Conservation (phyloP, 2,888 invertebrate genomes). For the Rhorus exstirpatorius region DNA sequence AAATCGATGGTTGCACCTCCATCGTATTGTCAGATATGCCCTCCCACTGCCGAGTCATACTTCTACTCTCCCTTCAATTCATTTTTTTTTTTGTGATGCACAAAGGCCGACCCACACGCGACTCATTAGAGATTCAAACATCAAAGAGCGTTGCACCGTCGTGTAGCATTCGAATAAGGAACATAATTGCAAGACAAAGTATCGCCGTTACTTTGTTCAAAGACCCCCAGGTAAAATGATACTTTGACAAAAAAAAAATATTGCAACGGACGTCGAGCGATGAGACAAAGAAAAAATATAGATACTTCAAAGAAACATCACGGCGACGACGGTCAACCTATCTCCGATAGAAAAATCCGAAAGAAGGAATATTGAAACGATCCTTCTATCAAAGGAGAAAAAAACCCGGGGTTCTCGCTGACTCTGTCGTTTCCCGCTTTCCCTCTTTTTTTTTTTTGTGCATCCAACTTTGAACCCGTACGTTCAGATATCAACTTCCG, state of each 20-base stretch:
- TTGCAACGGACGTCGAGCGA: neutral
- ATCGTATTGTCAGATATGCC: neutral
- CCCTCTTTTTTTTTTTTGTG: neutral
- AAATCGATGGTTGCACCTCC: conserved; percentile 5
- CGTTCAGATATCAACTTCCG: neutral
- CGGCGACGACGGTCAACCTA: neutral
- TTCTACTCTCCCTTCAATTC: neutral
- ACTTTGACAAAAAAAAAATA: neutral
- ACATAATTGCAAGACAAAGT: neutral
- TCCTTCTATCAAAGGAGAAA: neutral
- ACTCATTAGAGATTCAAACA: neutral
- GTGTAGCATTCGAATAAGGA: neutral
- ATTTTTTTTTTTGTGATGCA: neutral
- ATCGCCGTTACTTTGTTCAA: neutral
- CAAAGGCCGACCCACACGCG: neutral
- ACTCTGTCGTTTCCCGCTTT: neutral
- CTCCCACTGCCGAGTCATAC: neutral
- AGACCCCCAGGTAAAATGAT: neutral
- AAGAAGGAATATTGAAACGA: neutral
- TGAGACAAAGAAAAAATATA: neutral
- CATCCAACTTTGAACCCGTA: neutral
- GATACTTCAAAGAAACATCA: neutral
- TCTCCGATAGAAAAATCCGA: neutral
- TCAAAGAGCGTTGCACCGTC: neutral
- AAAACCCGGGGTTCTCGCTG: neutral